These are phyloP conservation scores for Tridacna crocea DNA, from an alignment of 2,888 invertebrate genomes.

Conservation along the genomic window DNA sequence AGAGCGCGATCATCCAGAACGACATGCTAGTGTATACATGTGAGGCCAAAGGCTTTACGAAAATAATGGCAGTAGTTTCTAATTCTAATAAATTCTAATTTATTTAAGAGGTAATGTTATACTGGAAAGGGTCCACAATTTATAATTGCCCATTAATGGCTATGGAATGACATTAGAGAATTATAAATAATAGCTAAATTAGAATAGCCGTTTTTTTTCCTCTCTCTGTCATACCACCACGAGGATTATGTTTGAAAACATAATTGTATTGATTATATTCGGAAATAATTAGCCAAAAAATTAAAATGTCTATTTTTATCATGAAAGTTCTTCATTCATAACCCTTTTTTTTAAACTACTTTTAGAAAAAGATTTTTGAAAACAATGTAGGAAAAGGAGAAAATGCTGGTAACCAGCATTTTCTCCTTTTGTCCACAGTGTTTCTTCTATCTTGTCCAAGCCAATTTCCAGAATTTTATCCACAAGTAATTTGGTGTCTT, in stretches of 20 bases:
- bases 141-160: constrained; percentile 27
- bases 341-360: background rate
- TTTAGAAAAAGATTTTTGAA: background rate
- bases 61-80: no score
- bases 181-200: constrained; percentile 27
- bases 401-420: background rate
- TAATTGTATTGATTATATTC: constrained; percentile 20
- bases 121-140: constrained; percentile 10
- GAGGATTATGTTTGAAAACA: constrained; percentile 19
- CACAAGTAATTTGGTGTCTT: no score
- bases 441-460: background rate
- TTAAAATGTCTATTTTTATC: constrained; percentile 18
- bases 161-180: constrained; percentile 19
- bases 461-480: no score
- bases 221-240: constrained; percentile 3
- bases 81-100: no score
- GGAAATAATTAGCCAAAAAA: constrained; percentile 25
- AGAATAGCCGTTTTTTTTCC: constrained; percentile 23
- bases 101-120: no score
- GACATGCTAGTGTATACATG: no score
- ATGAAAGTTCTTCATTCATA: background rate
- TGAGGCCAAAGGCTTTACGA: no score
- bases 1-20: no score
- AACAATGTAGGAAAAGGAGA: background rate
- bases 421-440: background rate